Base-by-base conservation (phyloP, 2,888 invertebrate genomes). In the Drosophila monieri region DNA sequence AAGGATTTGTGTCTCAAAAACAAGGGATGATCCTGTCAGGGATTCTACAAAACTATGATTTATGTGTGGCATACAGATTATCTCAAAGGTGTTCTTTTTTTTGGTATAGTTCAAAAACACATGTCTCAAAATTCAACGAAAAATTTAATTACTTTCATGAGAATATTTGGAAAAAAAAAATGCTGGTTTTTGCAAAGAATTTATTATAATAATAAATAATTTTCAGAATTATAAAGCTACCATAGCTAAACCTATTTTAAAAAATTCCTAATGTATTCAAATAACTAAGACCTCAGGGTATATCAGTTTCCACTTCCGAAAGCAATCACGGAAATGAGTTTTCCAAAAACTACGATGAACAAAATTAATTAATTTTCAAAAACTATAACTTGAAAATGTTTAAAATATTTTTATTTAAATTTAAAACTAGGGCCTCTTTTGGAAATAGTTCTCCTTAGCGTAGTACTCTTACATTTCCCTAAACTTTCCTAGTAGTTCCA, bases 1-100 rank as follows among this genome's bases (percentile, higher is more conserved):
- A 12, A 39, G 47, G 62, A 46, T 52, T 61, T 46, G 12, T 37
- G 3, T 35, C 39, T 18, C 15, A 2, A n/a, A 23, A 23, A 37
- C 53, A 21, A 46, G 52, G 52, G 62, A 52, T 64, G 52, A 61
- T 58, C 47, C 30, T 23, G n/a, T 9, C 4, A 9, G 39, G 47
- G 58, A 58, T 58, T 47, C 46, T 47, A 35, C 27, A 30, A 8
- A 6, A 35, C 10, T 6, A 14, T 27, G 43, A 6, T 15, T 15
- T 12, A 15, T 47, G 58, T 18, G 6, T 6, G n/a, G 15, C 15
- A 35, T 10, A 30, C 10, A 59, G 57, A 60, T 39, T 15, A 47
- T 39, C 21, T 57, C 10, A 32, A 9, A 15, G 32, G 15, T 32
- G 35, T 35, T 35, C 14, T n/a, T 44, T 37, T 10, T n/a, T 21